Evolutionary conservation across 2,888 invertebrate genomes (phyloP), one percentile per base, ranked within the genome.

Genomic region (Colletes collaris): DNA sequence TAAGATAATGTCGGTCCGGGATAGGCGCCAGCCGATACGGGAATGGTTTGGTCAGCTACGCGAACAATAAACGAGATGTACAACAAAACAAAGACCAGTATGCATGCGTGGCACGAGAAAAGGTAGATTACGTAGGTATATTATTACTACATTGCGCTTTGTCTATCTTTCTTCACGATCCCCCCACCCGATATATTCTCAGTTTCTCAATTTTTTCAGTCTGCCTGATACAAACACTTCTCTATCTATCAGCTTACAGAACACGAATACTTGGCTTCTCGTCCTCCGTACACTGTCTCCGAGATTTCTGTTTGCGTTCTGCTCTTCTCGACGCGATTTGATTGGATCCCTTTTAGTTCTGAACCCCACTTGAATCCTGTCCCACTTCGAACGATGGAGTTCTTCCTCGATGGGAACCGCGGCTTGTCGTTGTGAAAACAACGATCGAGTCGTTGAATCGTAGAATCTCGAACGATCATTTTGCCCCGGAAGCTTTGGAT

Each of bases 51-150:
- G 76, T 81, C 77, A 85, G 71, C 59, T 60, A 37, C 68, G 66
- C 52, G 71, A 73, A 79, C 65, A 55, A 69, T 68, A 35, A 65
- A 53, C 66, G 79, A 74, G 79, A 44, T 82, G 63, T 78, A 79
- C 76, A 68, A 80, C 80, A 62, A 72, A 74, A 82, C 76, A 80
- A 74, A 75, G 76, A 87, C 66, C 75, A 73, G 69, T 84, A 88
- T 88, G 87, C 87, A 89, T 89, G 90, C 85, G 87, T 89, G 88
- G 89, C 90, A 89, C 90, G 89, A 87, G 87, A 86, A 86, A 87
- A 88, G 87, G 88, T 90, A 89, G 89, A 89, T 87, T 87, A 88
- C 79, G 59, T 84, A 86, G 83, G 79, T 85, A 84, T 83, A 86
- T 81, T 78, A 81, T 79, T 82, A 85, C 71, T 84, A 82, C 71